Evolutionary conservation across 2,797 vertebrate genomes (phyloP).

Genomic region (Phrynocephalus forsythii): DNA sequence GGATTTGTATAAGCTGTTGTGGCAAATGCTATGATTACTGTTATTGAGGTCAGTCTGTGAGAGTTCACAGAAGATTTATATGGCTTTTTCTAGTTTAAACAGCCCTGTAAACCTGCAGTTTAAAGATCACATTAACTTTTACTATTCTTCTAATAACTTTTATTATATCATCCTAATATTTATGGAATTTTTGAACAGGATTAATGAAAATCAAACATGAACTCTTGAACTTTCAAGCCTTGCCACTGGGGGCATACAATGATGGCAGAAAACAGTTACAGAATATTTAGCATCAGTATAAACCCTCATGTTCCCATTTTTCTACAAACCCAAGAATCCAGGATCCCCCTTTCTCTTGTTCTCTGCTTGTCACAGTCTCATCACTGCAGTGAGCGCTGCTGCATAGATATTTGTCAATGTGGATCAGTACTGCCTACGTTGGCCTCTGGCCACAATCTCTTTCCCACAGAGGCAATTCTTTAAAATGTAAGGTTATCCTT

Average conservation of each 20-base stretch:
- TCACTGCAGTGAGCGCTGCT: background rate
- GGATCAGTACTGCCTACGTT: background rate
- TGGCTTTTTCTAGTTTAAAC: background rate
- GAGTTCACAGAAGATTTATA: constrained; percentile 8
- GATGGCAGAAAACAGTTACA: background rate
- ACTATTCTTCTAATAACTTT: background rate
- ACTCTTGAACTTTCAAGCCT: constrained; percentile 64
- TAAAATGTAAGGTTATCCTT: background rate
- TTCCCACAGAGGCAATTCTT: background rate
- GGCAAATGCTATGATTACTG: background rate
- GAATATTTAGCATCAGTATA: background rate
- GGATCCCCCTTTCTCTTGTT: background rate
- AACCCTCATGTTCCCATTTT: background rate
- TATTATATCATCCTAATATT: constrained; percentile 1
- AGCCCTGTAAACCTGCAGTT: constrained; percentile 7
- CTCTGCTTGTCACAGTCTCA: background rate
- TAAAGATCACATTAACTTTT: background rate
- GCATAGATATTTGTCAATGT: background rate
- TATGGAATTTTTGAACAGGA: background rate
- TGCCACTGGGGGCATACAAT: background rate
- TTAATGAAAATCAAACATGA: constrained; percentile 59
- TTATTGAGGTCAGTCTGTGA: background rate
- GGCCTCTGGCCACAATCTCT: background rate
- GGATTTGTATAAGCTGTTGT: background rate
- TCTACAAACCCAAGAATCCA: no score